Evolutionary conservation across 2,113 vertebrate genomes (phyloP).

Genomic region (Ondatra zibethicus): DNA sequence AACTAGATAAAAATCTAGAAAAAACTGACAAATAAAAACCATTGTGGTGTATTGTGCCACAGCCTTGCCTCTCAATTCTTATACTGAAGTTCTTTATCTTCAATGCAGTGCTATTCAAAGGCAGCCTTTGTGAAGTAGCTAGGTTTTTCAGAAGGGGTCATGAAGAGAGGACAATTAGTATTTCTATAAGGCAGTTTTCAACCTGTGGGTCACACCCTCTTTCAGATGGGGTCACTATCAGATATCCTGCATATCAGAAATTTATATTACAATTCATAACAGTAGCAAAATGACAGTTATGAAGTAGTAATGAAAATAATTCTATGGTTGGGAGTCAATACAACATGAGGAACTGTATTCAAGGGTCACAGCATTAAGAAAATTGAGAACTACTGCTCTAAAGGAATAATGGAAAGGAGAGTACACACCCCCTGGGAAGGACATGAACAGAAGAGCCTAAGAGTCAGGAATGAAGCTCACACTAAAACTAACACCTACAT

Average conservation of each 20-base stretch:
- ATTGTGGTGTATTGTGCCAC: neutral
- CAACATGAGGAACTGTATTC: neutral
- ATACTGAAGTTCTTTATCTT: neutral
- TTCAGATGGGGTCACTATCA: neutral
- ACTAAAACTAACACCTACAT: neutral
- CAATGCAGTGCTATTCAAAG: neutral
- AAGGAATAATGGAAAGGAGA: neutral
- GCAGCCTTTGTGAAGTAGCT: neutral
- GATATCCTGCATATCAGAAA: neutral
- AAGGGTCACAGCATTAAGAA: neutral
- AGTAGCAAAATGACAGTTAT: neutral
- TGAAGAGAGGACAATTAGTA: neutral
- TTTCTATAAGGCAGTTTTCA: neutral
- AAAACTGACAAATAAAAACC: neutral
- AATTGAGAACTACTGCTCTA: neutral
- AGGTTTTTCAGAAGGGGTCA: neutral
- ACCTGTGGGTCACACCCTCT: neutral
- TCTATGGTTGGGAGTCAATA: neutral
- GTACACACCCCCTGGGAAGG: neutral
- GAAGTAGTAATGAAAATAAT: neutral
- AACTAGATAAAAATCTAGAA: neutral
- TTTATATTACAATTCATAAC: neutral
- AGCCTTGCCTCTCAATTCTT: neutral
- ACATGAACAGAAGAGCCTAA: slow-evolving; percentile 11
- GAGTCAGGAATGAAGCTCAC: slow-evolving; percentile 10